Conservation (phyloP, 2,797 vertebrate species). For the Acanthornis magna region DNA sequence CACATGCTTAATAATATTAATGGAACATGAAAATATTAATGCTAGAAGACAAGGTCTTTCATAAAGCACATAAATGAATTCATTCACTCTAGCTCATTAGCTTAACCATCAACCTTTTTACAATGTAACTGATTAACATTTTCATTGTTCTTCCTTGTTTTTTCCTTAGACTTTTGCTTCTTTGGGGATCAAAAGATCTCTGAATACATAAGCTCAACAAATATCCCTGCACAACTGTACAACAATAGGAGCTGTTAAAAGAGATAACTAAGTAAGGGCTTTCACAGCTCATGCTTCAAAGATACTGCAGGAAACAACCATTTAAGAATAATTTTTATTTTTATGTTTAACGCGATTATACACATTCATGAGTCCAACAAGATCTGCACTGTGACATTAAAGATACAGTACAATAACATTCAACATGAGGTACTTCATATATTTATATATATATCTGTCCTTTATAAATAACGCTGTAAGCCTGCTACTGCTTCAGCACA, state of each 20-base stretch:
- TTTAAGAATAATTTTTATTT: slow-evolving; percentile 81
- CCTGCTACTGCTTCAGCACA: slow-evolving; percentile 68
- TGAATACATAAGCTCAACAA: slow-evolving; percentile 57
- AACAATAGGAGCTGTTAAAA: neutral
- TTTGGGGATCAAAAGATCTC: slow-evolving; percentile 57
- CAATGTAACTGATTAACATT: slow-evolving; percentile 62
- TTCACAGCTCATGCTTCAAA: slow-evolving; percentile 55
- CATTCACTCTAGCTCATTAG: slow-evolving; percentile 40
- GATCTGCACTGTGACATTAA: slow-evolving; percentile 86
- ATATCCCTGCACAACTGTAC: slow-evolving; percentile 21
- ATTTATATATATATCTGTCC: slow-evolving; percentile 78
- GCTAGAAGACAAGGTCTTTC: slow-evolving; percentile 47
- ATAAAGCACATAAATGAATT: slow-evolving; percentile 43
- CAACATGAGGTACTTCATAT: slow-evolving; percentile 81
- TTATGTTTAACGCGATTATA: slow-evolving; percentile 77
- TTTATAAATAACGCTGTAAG: slow-evolving; percentile 79
- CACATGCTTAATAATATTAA: slow-evolving; percentile 11
- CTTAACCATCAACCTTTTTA: slow-evolving; percentile 47
- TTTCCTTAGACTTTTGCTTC: slow-evolving; percentile 50
- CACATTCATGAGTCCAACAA: slow-evolving; percentile 92
- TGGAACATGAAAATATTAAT: slow-evolving; percentile 44
- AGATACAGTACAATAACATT: slow-evolving; percentile 87
- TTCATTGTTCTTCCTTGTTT: slow-evolving; percentile 56
- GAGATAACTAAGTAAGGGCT: slow-evolving; percentile 1
- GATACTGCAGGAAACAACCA: slow-evolving; percentile 54